Conservation (phyloP, 1,140 invertebrate genomes). For the Hesperophylax magnus region DNA sequence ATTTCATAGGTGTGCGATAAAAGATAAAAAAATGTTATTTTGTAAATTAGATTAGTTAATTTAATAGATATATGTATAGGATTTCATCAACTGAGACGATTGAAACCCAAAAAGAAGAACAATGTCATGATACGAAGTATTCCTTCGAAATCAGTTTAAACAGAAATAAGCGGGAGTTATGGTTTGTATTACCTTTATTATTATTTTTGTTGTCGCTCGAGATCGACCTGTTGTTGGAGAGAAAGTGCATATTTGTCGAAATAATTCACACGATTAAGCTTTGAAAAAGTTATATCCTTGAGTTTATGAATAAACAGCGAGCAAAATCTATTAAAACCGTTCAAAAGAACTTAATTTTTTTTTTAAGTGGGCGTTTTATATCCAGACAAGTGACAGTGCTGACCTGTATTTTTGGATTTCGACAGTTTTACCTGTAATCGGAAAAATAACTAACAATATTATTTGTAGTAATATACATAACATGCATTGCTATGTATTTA, state of each 20-base stretch:
- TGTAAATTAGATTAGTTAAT: not conserved
- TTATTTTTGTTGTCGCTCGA: conserved; percentile 16
- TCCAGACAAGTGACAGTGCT: too few species aligned
- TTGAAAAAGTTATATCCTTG: too few species aligned
- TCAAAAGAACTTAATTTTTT: too few species aligned
- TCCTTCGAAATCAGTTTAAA: not conserved
- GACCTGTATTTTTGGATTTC: too few species aligned
- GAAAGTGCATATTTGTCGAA: not conserved
- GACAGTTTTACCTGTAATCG: too few species aligned
- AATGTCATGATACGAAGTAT: not conserved
- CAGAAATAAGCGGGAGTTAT: conserved; percentile 26
- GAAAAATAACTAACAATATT: too few species aligned
- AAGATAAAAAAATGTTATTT: not conserved
- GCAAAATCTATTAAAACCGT: too few species aligned
- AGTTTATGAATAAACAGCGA: too few species aligned
- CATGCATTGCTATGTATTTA: too few species aligned
- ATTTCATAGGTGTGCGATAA: not conserved
- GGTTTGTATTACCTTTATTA: conserved; percentile 20
- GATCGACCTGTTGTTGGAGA: conserved; percentile 14
- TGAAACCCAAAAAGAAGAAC: not conserved
- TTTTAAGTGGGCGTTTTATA: too few species aligned
- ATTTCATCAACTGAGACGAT: not conserved
- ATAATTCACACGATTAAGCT: too few species aligned
- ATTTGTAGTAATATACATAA: too few species aligned
- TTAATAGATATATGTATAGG: not conserved